Percentiles rank a stretch among this genome's conserved stretches.
phyloP scores from a whole-genome alignment of 2,888 invertebrate species.

The Aspidapion aeneum region DNA sequence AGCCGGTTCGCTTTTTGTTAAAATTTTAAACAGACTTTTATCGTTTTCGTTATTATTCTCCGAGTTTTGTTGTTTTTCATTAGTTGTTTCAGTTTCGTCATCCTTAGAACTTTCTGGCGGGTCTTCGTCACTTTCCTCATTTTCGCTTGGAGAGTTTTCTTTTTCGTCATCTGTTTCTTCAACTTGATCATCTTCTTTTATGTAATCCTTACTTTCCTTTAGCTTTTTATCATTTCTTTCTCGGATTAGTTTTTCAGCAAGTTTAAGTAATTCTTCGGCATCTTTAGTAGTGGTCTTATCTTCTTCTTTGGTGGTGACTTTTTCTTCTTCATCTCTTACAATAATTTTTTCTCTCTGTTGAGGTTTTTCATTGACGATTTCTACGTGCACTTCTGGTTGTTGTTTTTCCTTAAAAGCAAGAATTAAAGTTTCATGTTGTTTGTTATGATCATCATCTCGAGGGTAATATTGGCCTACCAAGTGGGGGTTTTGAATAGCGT shows the following conservation, averaged over 20 bases:
- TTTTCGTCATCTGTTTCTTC: constrained; percentile 3
- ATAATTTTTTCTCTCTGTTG: neutral
- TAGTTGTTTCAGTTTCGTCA: constrained; percentile 6
- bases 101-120: constrained; percentile 2
- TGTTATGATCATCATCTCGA: constrained; percentile 2
- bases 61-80: constrained; percentile 9
- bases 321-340: constrained; percentile 5
- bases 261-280: neutral
- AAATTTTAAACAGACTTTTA: neutral
- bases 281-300: neutral
- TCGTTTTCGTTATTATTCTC: constrained; percentile 8
- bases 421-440: constrained; percentile 11
- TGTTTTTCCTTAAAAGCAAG: constrained; percentile 16
- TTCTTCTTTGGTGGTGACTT: neutral
- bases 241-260: neutral
- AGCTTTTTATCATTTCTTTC: neutral
- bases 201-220: neutral
- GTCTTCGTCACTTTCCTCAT: constrained; percentile 9
- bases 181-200: neutral
- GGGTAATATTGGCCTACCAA: constrained; percentile 18
- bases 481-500: constrained; percentile 21
- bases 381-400: neutral
- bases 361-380: neutral
- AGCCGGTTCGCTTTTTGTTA: neutral
- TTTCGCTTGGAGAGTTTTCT: constrained; percentile 7